These are phyloP conservation scores for Saccostrea cuccullata DNA, from an alignment of 1,140 invertebrate genomes.

Conservation along the genomic window DNA sequence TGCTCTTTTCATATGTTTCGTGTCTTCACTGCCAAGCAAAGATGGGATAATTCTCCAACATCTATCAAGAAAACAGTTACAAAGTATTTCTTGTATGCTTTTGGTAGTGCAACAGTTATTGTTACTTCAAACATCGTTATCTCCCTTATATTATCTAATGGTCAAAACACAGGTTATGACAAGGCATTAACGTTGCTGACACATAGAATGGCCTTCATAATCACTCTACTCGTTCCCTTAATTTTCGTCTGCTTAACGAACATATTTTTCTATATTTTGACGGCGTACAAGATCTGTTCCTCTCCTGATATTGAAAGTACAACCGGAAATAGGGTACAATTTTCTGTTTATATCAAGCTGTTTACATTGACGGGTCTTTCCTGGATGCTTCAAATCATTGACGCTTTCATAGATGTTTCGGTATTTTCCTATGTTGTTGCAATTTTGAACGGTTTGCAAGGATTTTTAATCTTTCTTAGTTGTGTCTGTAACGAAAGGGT, in stretches of 20 bases:
- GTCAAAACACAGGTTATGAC: slow-evolving; percentile 21
- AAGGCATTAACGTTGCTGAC: slow-evolving; percentile 17
- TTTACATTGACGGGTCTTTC: slow-evolving; percentile 41
- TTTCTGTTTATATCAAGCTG: slow-evolving; percentile 47
- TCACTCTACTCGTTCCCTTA: slow-evolving; percentile 35
- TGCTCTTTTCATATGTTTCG: slow-evolving; percentile 61
- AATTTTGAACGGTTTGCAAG: slow-evolving; percentile 38
- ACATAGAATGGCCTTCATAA: slow-evolving; percentile 14
- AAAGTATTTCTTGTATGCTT: slow-evolving; percentile 32
- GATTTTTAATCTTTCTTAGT: slow-evolving; percentile 46
- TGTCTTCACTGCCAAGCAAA: slow-evolving; percentile 37
- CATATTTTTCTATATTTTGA: slow-evolving; percentile 37
- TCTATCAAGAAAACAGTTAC: background rate
- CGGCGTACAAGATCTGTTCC: background rate
- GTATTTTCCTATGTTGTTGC: slow-evolving; percentile 12
- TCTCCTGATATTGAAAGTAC: slow-evolving; percentile 30
- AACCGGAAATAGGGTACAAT: slow-evolving; percentile 17
- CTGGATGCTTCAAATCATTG: slow-evolving; percentile 41
- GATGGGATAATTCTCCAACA: background rate
- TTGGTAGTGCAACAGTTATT: slow-evolving; percentile 35
- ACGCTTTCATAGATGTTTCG: slow-evolving; percentile 26
- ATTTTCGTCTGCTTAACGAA: slow-evolving; percentile 15
- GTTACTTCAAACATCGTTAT: slow-evolving; percentile 29
- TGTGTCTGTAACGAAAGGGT: slow-evolving; percentile 34
- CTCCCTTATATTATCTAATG: background rate